Conservation (phyloP, 2,888 invertebrate genomes). For the Drosophila kambysellisi region DNA sequence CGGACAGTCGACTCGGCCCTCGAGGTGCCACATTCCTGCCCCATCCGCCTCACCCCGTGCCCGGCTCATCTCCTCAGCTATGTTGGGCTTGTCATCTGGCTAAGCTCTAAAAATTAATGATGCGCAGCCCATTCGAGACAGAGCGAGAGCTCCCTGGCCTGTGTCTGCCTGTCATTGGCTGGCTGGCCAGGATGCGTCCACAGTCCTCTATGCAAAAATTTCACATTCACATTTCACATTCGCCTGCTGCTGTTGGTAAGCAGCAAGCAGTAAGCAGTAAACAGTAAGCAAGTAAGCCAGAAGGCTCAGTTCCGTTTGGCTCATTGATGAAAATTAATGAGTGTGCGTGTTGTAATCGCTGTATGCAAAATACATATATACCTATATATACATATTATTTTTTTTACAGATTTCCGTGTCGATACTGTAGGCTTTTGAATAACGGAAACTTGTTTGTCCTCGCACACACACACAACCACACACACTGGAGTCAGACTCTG, state of each 20-base stretch:
- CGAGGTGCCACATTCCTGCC: slow-evolving; percentile 46
- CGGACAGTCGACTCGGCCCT: slow-evolving; percentile 38
- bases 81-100: slow-evolving; percentile 84
- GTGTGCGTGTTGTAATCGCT: slow-evolving; percentile 69
- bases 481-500: slow-evolving; percentile 32
- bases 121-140: slow-evolving; percentile 76
- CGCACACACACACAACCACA: slow-evolving; percentile 7
- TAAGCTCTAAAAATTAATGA: slow-evolving; percentile 85
- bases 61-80: slow-evolving; percentile 32
- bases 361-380: slow-evolving; percentile 59
- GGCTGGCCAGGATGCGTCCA: slow-evolving; percentile 25
- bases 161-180: slow-evolving; percentile 66
- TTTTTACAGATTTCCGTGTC: slow-evolving; percentile 54
- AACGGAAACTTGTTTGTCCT: slow-evolving; percentile 35
- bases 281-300: slow-evolving; percentile 49
- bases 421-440: slow-evolving; percentile 44
- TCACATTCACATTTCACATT: slow-evolving; percentile 69
- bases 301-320: slow-evolving; percentile 67
- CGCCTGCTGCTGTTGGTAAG: slow-evolving; percentile 8
- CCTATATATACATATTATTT: slow-evolving; percentile 34
- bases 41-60: slow-evolving; percentile 6
- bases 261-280: not conserved
- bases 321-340: slow-evolving; percentile 79
- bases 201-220: slow-evolving; percentile 66
- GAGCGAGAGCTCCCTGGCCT: slow-evolving; percentile 52